phyloP scores from a whole-genome alignment of 2,797 vertebrate genomes.

The Spatula versicolor region DNA sequence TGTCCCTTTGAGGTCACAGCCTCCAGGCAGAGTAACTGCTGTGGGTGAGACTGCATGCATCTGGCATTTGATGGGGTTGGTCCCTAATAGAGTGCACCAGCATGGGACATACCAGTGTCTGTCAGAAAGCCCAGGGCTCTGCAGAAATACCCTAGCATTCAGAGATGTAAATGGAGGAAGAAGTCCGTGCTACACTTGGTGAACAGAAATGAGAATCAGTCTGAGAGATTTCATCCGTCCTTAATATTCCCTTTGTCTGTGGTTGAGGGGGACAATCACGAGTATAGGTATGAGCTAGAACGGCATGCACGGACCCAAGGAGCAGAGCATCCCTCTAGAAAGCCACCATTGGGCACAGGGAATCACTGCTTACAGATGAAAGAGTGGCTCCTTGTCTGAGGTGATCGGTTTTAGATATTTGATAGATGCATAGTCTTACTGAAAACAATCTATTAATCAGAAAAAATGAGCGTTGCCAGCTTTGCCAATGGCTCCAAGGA shows the following conservation, averaged over 20 bases:
- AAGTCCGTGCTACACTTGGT: background rate
- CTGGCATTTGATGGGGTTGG: background rate
- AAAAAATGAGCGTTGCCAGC: background rate
- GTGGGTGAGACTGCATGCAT: background rate
- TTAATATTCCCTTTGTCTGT: background rate
- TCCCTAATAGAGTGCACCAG: background rate
- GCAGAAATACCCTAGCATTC: background rate
- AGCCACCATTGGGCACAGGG: background rate
- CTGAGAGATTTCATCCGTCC: background rate
- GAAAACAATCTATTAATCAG: background rate
- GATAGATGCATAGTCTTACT: background rate
- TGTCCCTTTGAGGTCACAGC: background rate
- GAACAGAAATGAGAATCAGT: background rate
- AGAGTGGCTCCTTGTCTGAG: background rate
- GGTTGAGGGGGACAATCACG: background rate
- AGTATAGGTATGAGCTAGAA: background rate
- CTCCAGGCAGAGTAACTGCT: background rate
- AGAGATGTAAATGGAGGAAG: background rate
- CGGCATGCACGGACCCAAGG: background rate
- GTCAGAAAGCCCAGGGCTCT: rapidly evolving
- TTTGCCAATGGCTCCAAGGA: background rate
- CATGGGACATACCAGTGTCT: background rate
- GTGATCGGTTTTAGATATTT: background rate
- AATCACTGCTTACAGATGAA: background rate
- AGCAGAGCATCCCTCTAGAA: background rate